Evolutionary conservation across 2,888 invertebrate genomes (phyloP).

Genomic region (Catocala nupta): DNA sequence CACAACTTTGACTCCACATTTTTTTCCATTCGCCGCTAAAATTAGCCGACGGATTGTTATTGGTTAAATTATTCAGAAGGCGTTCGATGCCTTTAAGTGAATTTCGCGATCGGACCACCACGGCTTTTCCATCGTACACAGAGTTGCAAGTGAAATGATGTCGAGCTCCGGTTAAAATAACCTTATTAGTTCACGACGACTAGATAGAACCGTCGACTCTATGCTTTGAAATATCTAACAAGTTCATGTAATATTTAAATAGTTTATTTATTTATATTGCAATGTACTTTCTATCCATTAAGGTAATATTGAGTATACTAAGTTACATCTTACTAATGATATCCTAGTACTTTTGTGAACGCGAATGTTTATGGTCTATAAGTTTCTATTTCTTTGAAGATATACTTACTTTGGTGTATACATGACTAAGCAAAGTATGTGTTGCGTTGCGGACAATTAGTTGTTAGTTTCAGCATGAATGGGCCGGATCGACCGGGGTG

Average conservation of each 20-base stretch:
- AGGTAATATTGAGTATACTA: no score
- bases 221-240: slow-evolving; percentile 1
- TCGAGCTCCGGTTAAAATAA: slow-evolving; percentile 21
- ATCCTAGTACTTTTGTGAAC: no score
- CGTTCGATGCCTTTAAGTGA: slow-evolving; percentile 84
- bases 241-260: background rate
- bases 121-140: slow-evolving; percentile 43
- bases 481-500: no score
- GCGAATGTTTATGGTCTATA: no score
- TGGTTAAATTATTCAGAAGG: slow-evolving; percentile 83
- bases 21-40: slow-evolving; percentile 75
- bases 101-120: slow-evolving; percentile 78
- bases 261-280: background rate
- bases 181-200: slow-evolving; percentile 14
- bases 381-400: no score
- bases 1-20: slow-evolving; percentile 48
- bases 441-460: no score
- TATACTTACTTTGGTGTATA: no score
- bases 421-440: no score
- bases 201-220: background rate
- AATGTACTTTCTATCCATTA: no score
- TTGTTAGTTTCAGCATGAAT: no score
- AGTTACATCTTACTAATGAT: no score
- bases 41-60: slow-evolving; percentile 84
- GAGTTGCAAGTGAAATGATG: slow-evolving; percentile 32